A percentile compares a stretch with the other conserved stretches of the same genome.
Conservation (phyloP, 1,140 invertebrate species). For the Lasioglossum albipes region DNA sequence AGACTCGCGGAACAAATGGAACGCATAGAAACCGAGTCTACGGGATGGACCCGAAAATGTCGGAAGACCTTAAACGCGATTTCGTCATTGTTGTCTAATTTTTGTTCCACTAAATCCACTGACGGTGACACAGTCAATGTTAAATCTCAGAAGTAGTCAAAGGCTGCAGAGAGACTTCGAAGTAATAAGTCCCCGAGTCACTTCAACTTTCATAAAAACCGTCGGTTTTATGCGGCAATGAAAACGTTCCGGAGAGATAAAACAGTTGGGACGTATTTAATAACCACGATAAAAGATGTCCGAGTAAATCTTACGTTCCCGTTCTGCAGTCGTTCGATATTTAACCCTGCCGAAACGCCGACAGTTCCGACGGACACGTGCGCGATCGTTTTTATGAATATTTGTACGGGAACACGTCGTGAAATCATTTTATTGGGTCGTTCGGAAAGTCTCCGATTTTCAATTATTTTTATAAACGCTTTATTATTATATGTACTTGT, state of each 20-base stretch:
- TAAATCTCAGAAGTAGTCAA: not conserved
- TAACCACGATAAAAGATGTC: not conserved
- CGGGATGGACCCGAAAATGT: too few species aligned
- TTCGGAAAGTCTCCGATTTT: too few species aligned
- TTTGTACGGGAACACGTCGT: too few species aligned
- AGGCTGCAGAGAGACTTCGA: not conserved
- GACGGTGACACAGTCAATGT: not conserved
- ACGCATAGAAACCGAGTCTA: not conserved
- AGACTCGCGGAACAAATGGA: not conserved
- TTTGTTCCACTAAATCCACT: not conserved
- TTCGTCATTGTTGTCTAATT: too few species aligned
- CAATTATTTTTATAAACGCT: too few species aligned
- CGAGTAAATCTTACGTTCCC: not conserved
- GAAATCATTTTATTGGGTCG: too few species aligned
- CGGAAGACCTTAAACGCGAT: too few species aligned
- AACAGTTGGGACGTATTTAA: not conserved
- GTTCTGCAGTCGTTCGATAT: not conserved
- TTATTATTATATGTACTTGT: too few species aligned
- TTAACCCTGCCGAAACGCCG: not conserved
- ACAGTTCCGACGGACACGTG: too few species aligned
- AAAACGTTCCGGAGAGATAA: not conserved
- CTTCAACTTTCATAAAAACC: not conserved
- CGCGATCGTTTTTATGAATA: too few species aligned
- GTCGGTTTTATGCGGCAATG: not conserved
- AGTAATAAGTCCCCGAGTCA: not conserved